Evolutionary conservation across 1,140 invertebrate genomes (phyloP).

Genomic region (Temnothorax nylanderi): DNA sequence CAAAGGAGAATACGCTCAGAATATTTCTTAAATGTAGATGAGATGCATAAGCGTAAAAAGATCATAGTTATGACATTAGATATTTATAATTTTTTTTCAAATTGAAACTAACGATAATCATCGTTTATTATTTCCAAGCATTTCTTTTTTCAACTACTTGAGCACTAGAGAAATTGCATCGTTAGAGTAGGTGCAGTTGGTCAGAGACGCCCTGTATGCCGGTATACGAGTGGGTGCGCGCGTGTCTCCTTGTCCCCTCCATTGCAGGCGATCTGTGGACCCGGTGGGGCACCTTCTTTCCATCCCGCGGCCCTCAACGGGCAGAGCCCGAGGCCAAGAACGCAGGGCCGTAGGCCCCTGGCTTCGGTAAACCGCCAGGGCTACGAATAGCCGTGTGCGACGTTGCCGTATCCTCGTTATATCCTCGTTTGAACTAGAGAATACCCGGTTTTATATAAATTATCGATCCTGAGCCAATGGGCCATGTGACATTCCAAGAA

Average conservation of each 20-base stretch:
- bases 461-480: neutral
- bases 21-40: neutral
- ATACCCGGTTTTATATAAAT: slow-evolving; percentile 63
- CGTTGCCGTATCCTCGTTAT: slow-evolving; percentile 69
- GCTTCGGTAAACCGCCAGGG: slow-evolving; percentile 57
- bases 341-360: slow-evolving; percentile 74
- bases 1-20: neutral
- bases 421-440: slow-evolving; percentile 58
- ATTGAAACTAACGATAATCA: neutral
- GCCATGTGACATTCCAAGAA: neutral
- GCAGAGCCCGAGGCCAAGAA: slow-evolving; percentile 75
- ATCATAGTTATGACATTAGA: neutral
- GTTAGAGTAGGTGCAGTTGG: neutral
- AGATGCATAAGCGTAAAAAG: neutral
- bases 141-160: neutral
- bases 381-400: slow-evolving; percentile 59
- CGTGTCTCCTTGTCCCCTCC: slow-evolving; percentile 68
- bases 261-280: slow-evolving; percentile 38
- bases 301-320: slow-evolving; percentile 4
- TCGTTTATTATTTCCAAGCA: neutral
- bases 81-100: neutral
- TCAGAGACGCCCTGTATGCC: slow-evolving; percentile 30
- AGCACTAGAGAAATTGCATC: neutral
- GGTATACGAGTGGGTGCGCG: slow-evolving; percentile 68
- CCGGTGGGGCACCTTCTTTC: slow-evolving; percentile 59